Evolutionary conservation across 2,797 vertebrate species (phyloP), one percentile per base, ranked within the genome.

Genomic region (Columba guinea): DNA sequence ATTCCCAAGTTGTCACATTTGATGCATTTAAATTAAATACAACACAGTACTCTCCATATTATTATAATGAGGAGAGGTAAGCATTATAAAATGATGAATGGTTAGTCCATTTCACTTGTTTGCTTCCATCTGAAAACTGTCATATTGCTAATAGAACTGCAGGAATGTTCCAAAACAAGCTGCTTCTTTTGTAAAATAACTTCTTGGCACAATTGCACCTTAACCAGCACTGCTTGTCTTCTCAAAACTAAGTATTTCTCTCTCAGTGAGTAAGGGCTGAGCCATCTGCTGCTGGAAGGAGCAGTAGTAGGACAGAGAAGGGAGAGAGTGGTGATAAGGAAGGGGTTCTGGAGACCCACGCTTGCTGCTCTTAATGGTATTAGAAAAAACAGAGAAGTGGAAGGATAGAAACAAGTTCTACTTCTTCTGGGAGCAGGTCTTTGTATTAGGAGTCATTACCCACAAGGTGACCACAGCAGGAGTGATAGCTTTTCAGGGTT

Each of bases 11-110:
- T 84, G 41, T 48, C 35, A 46, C 26, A 62, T 86, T 34, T 71
- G 52, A 91, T 85, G n/a, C 35, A 91, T 83, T 89, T 93, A 88
- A 95, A 94, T 78, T 75, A 78, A 89, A 86, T 68, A 48, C 26
- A 89, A 51, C 32, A 86, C 9, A 73, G 14, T 71, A 39, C 8
- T 92, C 86, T 55, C 13, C 71, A 68, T 81, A 32, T 23, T 6
- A 64, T 60, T 77, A 68, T 28, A 74, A 93, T 67, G 23, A 51
- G 34, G 28, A 49, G 14, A 87, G 67, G 63, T 39, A 89, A 65
- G 22, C 44, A 77, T 35, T 59, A 84, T 58, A 37, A 87, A 93
- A 76, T 63, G 11, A 79, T 74, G 30, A 95, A 83, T 59, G 19
- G 17, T 59, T 74, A 59, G 34, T 73, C 80, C 4, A 70, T 87